Conservation (phyloP, 2,888 invertebrate genomes). For the Nephrocerus scutellatus region DNA sequence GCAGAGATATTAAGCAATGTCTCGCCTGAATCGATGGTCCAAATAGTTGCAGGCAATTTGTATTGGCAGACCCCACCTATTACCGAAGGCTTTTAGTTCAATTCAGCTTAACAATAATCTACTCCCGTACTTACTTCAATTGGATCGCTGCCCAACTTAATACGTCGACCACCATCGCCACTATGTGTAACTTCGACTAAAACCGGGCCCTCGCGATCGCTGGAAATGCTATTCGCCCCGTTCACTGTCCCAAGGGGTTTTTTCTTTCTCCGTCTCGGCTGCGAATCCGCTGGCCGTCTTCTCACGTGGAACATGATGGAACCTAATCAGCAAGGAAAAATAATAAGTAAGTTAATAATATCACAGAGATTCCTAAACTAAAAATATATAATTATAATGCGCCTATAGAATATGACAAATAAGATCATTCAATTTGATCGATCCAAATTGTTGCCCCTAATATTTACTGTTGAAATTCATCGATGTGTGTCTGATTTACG, state of each 20-base stretch:
- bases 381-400: too few species aligned
- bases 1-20: slow-evolving; percentile 90
- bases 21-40: slow-evolving; percentile 89
- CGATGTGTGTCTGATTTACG: too few species aligned
- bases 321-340: slow-evolving; percentile 53
- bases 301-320: slow-evolving; percentile 97
- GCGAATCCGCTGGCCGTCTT: slow-evolving; percentile 83
- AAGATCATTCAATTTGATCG: too few species aligned
- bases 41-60: slow-evolving; percentile 68
- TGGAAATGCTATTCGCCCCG: slow-evolving; percentile 52
- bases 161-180: slow-evolving; percentile 55
- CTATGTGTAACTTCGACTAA: slow-evolving; percentile 54
- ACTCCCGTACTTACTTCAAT: slow-evolving; percentile 57
- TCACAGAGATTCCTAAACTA: too few species aligned
- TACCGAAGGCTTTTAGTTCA: too few species aligned
- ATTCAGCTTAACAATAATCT: too few species aligned
- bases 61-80: slow-evolving; percentile 71
- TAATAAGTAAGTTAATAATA: slow-evolving; percentile 4
- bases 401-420: too few species aligned
- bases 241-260: slow-evolving; percentile 53
- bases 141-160: slow-evolving; percentile 57
- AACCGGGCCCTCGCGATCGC: slow-evolving; percentile 62
- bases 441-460: too few species aligned
- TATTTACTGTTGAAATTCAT: too few species aligned
- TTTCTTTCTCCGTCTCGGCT: slow-evolving; percentile 85